A percentile compares a stretch with the other conserved stretches of the same genome.
Evolutionary conservation across 2,797 vertebrate genomes (phyloP).

Genomic region (Parambassis ranga): DNA sequence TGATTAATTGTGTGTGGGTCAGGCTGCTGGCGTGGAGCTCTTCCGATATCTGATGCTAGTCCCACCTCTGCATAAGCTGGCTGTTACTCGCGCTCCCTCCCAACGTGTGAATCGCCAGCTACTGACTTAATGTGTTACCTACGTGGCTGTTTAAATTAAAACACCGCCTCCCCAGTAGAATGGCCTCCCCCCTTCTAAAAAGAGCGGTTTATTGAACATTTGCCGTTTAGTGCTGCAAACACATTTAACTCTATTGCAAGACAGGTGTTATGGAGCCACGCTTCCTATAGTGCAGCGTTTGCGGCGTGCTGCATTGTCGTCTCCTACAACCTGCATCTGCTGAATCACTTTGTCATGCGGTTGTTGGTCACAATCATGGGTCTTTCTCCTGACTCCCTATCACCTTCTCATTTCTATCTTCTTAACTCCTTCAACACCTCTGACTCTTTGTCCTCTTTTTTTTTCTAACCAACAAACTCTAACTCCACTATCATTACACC

Average conservation of each 20-base stretch:
- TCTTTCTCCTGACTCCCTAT: background rate
- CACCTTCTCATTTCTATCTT: background rate
- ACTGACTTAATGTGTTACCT: background rate
- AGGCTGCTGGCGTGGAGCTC: conserved; percentile 48
- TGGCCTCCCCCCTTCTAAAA: background rate
- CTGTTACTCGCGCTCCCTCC: background rate
- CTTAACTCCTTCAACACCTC: background rate
- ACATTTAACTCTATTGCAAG: no score
- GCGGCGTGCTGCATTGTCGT: no score
- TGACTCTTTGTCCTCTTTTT: background rate
- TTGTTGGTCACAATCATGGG: no score
- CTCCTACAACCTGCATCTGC: no score
- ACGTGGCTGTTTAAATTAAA: background rate
- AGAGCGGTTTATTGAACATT: background rate
- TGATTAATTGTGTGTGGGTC: conserved; percentile 74
- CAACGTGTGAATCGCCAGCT: background rate
- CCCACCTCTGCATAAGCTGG: conserved; percentile 39
- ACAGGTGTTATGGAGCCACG: no score
- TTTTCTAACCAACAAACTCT: conserved; percentile 2
- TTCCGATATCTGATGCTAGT: conserved; percentile 28
- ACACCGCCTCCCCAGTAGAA: rapidly evolving
- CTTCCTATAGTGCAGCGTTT: no score
- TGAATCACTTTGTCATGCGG: no score
- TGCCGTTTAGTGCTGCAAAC: no score
- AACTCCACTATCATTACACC: conserved; percentile 15